These are phyloP conservation scores for Mugil cephalus DNA, from an alignment of 2,113 vertebrate species.

Conservation along the genomic window DNA sequence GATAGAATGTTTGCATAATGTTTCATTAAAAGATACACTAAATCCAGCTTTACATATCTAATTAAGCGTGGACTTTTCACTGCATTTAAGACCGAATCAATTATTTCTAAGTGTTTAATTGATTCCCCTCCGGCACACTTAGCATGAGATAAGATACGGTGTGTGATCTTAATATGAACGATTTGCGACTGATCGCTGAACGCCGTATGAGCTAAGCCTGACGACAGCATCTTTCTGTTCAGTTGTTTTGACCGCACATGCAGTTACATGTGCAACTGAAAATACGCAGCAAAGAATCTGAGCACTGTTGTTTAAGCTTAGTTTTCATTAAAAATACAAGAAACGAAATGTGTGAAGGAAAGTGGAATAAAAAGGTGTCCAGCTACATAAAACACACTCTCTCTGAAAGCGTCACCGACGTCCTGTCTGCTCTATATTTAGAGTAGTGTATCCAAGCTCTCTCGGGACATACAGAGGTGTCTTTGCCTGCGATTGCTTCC, in stretches of 20 bases:
- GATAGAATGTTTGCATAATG: not conserved
- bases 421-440: not conserved
- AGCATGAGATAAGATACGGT: conserved; percentile 31
- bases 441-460: not conserved
- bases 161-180: conserved; percentile 47
- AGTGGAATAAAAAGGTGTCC: not conserved
- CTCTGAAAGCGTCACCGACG: not conserved
- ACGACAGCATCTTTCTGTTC: conserved; percentile 11
- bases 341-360: not conserved
- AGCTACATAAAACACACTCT: not conserved
- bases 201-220: conserved; percentile 17
- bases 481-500: conserved; percentile 50
- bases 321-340: not conserved
- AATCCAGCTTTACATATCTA: conserved; percentile 4
- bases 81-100: conserved; percentile 56
- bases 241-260: conserved; percentile 17
- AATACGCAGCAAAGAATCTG: no score
- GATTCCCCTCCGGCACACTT: conserved; percentile 40
- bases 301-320: no score
- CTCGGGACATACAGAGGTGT: conserved; percentile 32
- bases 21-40: conserved; percentile 1
- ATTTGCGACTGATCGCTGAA: conserved; percentile 28
- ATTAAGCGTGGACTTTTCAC: conserved; percentile 15
- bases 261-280: conserved; percentile 12
- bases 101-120: conserved; percentile 62